Percentiles rank a stretch among this genome's conserved stretches.
These are phyloP conservation scores for Conus betulinus DNA, from an alignment of 1,140 invertebrate species.

Conservation along the genomic window DNA sequence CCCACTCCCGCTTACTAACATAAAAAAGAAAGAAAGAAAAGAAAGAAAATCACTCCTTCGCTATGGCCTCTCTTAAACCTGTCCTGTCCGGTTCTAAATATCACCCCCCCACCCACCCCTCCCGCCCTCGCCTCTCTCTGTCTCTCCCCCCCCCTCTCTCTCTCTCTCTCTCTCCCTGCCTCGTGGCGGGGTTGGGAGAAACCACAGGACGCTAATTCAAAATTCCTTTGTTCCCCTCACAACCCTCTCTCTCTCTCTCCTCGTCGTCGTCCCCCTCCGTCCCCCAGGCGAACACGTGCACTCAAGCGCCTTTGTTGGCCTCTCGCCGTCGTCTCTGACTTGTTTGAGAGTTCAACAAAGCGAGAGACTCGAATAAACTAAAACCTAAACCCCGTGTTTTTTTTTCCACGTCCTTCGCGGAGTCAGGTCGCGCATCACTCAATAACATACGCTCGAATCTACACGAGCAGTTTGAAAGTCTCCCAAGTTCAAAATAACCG, in stretches of 20 bases:
- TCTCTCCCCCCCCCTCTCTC: neutral
- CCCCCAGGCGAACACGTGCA: neutral
- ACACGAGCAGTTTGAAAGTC: too few relatives aligned
- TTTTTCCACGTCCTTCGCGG: neutral
- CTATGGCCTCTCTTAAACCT: neutral
- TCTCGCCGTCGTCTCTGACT: too few relatives aligned
- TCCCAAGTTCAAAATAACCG: too few relatives aligned
- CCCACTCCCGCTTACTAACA: too few relatives aligned
- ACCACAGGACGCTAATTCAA: neutral
- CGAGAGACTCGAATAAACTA: neutral
- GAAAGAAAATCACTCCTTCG: neutral
- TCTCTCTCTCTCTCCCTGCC: neutral
- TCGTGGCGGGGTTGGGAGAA: neutral
- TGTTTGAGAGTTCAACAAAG: neutral
- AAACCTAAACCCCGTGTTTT: neutral
- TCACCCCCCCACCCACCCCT: too few relatives aligned
- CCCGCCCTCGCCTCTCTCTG: neutral
- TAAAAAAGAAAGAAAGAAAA: neutral
- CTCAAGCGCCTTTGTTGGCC: neutral
- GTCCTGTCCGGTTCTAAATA: neutral
- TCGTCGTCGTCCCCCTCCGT: neutral
- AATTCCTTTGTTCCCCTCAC: slow-evolving; percentile 1
- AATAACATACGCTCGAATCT: too few relatives aligned
- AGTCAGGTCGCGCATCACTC: too few relatives aligned
- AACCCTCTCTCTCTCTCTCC: neutral